phyloP scores from a whole-genome alignment of 2,797 vertebrate genomes.

The Arctocebus calabarensis region DNA sequence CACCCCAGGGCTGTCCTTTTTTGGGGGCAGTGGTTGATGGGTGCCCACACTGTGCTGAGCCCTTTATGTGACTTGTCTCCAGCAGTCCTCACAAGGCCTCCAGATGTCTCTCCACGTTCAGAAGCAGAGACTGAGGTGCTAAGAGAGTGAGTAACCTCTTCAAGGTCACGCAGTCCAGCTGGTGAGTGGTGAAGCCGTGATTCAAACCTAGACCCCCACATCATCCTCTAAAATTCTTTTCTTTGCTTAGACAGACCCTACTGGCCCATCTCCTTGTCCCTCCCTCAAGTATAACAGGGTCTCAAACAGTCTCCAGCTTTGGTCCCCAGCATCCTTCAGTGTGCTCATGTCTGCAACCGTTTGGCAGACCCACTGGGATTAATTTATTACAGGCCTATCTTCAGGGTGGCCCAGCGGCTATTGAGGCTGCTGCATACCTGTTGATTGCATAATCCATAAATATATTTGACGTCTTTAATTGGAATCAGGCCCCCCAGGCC shows the following conservation, averaged over 20 bases:
- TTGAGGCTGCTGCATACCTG: constrained; percentile 74
- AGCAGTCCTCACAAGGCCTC: neutral
- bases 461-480: constrained; percentile 82
- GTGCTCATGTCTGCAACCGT: constrained; percentile 63
- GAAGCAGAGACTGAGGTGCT: neutral
- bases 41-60: neutral
- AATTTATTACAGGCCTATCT: constrained; percentile 82
- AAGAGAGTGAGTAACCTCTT: neutral
- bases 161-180: neutral
- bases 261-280: neutral
- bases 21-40: neutral
- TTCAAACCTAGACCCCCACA: neutral
- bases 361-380: constrained; percentile 80
- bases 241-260: constrained; percentile 30
- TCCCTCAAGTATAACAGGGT: constrained; percentile 1
- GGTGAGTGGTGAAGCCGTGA: neutral
- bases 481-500: constrained; percentile 77
- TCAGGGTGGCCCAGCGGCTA: constrained; percentile 77
- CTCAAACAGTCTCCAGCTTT: neutral
- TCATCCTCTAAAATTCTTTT: constrained; percentile 3
- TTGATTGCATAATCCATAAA: constrained; percentile 82
- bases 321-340: constrained; percentile 43
- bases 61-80: neutral
- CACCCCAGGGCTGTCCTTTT: neutral
- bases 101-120: neutral